Evolutionary conservation across 2,797 vertebrate species (phyloP).

Genomic region (Avahi laniger): DNA sequence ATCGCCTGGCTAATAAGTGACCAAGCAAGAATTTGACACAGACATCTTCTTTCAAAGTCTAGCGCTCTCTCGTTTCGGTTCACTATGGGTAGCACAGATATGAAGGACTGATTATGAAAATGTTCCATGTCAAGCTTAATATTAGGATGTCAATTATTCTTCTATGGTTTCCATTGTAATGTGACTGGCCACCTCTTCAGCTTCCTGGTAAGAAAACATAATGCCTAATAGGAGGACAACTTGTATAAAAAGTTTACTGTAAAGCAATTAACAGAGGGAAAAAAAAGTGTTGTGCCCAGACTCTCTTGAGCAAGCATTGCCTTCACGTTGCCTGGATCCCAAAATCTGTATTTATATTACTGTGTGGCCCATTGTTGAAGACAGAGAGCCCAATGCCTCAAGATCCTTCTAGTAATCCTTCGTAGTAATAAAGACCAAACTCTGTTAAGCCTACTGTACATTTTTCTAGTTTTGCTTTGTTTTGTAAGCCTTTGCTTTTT

Average conservation of each 20-base stretch:
- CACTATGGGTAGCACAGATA: background rate
- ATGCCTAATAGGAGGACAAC: conserved; percentile 18
- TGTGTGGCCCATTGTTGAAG: background rate
- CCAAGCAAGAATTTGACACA: background rate
- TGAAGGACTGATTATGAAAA: background rate
- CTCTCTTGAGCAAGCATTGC: background rate
- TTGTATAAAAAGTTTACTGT: background rate
- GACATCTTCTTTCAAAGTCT: background rate
- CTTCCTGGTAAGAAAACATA: conserved; percentile 58
- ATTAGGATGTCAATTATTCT: background rate
- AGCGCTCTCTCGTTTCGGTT: background rate
- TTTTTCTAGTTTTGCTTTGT: conserved; percentile 12
- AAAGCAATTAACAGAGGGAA: conserved; percentile 58
- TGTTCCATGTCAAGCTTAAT: background rate
- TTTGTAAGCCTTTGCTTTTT: background rate
- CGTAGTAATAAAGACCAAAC: background rate
- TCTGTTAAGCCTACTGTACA: background rate
- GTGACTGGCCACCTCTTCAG: background rate
- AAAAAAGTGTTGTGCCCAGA: background rate
- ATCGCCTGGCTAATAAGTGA: background rate
- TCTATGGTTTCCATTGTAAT: background rate
- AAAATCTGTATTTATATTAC: background rate
- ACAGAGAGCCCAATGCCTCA: background rate
- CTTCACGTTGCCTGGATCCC: background rate
- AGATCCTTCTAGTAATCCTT: background rate